Percentiles rank a stretch among this genome's conserved stretches.
phyloP scores from a whole-genome alignment of 2,797 vertebrate species.

The Helicolenus hilgendorfi region DNA sequence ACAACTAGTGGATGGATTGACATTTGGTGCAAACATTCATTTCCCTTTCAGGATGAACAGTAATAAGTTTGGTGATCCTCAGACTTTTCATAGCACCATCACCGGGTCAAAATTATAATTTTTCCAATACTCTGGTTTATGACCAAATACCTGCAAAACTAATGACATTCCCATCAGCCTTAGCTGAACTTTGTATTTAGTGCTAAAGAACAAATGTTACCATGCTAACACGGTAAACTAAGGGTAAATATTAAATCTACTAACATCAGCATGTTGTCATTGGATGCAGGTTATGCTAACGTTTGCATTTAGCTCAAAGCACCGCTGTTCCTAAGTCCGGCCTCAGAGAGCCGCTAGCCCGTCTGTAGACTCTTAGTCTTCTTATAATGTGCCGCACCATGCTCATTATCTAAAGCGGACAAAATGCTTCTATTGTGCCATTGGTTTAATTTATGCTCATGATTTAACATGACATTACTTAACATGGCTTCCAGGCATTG shows the following conservation, averaged over 20 bases:
- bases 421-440: background rate
- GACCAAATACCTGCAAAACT: background rate
- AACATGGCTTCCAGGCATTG: background rate
- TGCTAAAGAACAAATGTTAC: background rate
- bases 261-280: background rate
- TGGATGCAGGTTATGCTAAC: background rate
- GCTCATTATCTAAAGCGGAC: background rate
- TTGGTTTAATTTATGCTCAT: background rate
- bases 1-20: background rate
- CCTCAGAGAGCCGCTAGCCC: background rate
- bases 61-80: background rate
- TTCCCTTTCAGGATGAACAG: background rate
- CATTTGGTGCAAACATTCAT: background rate
- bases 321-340: background rate
- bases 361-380: background rate
- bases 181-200: background rate
- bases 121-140: background rate
- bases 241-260: no score
- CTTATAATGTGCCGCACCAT: background rate
- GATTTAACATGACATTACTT: background rate
- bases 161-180: background rate
- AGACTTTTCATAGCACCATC: background rate
- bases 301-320: background rate
- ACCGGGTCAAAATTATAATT: background rate
- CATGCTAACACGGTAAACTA: background rate